Percentiles rank a stretch among this genome's conserved stretches.
phyloP scores from a whole-genome alignment of 2,113 vertebrate species.

The Ameiurus melas region DNA sequence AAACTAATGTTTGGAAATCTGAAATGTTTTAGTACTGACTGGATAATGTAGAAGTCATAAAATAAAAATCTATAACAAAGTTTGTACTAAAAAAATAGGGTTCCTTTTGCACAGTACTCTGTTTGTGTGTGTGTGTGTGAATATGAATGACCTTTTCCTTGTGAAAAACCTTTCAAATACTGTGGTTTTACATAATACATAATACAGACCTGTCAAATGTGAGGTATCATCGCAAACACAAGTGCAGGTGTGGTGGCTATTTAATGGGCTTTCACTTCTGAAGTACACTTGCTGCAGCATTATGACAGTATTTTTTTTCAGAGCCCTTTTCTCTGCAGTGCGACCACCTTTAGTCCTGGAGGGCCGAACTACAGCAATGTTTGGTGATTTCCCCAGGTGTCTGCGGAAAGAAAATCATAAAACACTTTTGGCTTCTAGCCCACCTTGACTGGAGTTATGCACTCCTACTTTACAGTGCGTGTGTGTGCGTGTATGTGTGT shows the following conservation, averaged over 20 bases:
- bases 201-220: not conserved
- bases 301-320: not conserved
- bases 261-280: not conserved
- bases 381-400: not conserved
- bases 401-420: not conserved
- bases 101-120: too few relatives aligned
- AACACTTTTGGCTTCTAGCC: not conserved
- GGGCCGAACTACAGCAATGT: not conserved
- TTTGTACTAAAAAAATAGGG: too few relatives aligned
- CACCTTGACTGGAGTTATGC: not conserved
- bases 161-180: too few relatives aligned
- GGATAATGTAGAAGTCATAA: too few relatives aligned
- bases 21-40: too few relatives aligned
- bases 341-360: not conserved
- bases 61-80: too few relatives aligned
- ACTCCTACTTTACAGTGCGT: conserved; percentile 20
- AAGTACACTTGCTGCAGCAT: not conserved
- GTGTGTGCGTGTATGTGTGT: conserved; percentile 42
- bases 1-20: too few relatives aligned
- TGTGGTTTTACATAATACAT: too few relatives aligned
- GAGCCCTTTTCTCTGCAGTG: not conserved
- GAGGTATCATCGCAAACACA: not conserved
- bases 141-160: too few relatives aligned
- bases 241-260: not conserved
- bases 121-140: too few relatives aligned